A percentile compares a stretch with the other conserved stretches of the same genome.
phyloP scores from a whole-genome alignment of 2,113 vertebrate genomes.

The Carettochelys insculpta region DNA sequence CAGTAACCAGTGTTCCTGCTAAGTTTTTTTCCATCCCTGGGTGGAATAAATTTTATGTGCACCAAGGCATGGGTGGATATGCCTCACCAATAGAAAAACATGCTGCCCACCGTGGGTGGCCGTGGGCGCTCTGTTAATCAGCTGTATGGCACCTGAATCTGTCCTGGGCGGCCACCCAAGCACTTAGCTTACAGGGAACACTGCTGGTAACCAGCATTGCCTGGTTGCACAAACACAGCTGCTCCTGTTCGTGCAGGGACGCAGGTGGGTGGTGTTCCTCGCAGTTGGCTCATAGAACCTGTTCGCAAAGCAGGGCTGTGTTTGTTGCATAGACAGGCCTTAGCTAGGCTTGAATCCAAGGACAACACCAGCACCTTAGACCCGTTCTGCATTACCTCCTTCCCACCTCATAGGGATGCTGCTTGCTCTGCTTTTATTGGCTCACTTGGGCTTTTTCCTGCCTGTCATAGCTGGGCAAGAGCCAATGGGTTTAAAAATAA shows the following conservation, averaged over 20 bases:
- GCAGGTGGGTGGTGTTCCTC: background rate
- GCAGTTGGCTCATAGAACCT: rapidly evolving
- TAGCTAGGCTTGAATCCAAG: rapidly evolving
- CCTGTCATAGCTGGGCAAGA: constrained; percentile 20
- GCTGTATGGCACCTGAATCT: too few species aligned
- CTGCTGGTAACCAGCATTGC: too few species aligned
- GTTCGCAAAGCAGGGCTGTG: background rate
- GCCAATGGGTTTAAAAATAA: constrained; percentile 50
- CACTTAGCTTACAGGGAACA: too few species aligned
- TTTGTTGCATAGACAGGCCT: background rate
- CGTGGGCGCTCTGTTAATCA: too few species aligned
- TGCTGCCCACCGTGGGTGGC: too few species aligned
- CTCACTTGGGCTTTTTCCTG: background rate
- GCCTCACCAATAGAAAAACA: too few species aligned
- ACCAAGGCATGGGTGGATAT: too few species aligned
- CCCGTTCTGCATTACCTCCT: background rate
- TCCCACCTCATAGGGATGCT: background rate
- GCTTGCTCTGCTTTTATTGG: constrained; percentile 59
- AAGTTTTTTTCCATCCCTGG: too few species aligned
- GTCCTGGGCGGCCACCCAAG: too few species aligned
- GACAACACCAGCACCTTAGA: background rate
- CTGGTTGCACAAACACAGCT: background rate
- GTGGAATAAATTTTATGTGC: too few species aligned
- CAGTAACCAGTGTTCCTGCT: too few species aligned
- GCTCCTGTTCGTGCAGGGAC: background rate